Base-by-base conservation (phyloP, 1,140 invertebrate species). In the Papilio xuthus region DNA sequence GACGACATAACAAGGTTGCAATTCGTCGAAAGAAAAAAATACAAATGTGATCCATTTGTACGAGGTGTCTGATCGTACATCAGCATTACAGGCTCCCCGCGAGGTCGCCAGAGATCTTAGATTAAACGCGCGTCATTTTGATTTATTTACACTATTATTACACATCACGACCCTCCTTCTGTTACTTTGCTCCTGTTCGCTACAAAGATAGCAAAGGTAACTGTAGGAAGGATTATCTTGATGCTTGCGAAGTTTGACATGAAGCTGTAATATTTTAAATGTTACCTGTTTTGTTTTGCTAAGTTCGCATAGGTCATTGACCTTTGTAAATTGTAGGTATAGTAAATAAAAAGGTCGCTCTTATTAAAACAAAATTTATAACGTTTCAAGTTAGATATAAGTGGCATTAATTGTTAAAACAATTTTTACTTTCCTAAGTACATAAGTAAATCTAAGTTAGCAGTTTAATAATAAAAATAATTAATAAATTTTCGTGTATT, bases 41-140 rank as follows among this genome's bases (percentile, higher is more conserved):
- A 63, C 23, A 63, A 63, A 28, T 63, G 60, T 63, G 60, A 63
- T 63, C 23, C 60, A 63, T 63, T 63, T 63, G 53, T 60, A 20
- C 0, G 53, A 20, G 50, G 53, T 60, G 60, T 28, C 60, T 6
- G 23, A 26, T 63, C 60, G 60, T 63, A 26, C 23, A 60, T 53
- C 50, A 28, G 60, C 23, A 63, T 63, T 63, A 63, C 60, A 63
- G 60, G 23, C 23, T 26, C 60, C 60, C 23, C 23, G 60, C 23
- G 53, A 63, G 44, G 53, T 56, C 53, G 20, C 50, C 80, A 70
- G 79, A 83, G 79, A 78, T 81, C 84, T 85, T 71, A 82, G 87
- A 92, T 92, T 89, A 91, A 91, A 90, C 88, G 90, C 85, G 89
- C 90, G 92, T 92, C 93, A 93, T 91, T 93, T 94, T 94, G 93